Percentiles rank a stretch among this genome's conserved stretches.
Evolutionary conservation across 2,888 invertebrate species (phyloP).

Genomic region (Leptinotarsa rubiginosa): DNA sequence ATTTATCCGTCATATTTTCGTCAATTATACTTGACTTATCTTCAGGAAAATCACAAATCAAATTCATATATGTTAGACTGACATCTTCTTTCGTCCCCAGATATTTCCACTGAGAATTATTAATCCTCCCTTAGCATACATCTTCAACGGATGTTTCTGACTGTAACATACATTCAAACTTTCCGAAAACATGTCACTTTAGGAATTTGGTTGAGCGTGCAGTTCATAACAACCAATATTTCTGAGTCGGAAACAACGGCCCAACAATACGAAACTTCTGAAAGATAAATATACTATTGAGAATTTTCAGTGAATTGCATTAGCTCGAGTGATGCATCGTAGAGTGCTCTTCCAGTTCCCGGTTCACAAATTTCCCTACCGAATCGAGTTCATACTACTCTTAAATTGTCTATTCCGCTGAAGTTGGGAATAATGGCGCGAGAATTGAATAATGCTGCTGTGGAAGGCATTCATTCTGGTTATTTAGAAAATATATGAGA

Average conservation of each 20-base stretch:
- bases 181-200: conserved; percentile 1
- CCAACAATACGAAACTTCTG: conserved; percentile 15
- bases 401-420: not conserved
- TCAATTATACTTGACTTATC: no score
- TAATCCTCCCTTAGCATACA: not conserved
- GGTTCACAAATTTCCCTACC: conserved; percentile 13
- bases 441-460: not conserved
- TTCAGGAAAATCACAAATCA: not conserved
- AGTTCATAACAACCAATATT: conserved; percentile 16
- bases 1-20: no score
- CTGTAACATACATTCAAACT: not conserved
- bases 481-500: no score
- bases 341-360: conserved; percentile 14
- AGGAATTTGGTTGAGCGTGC: not conserved
- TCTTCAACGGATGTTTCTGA: not conserved
- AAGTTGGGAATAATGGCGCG: not conserved
- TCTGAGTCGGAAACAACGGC: conserved; percentile 7
- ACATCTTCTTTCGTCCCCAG: no score
- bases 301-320: conserved; percentile 14
- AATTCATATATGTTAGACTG: not conserved
- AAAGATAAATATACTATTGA: conserved; percentile 18
- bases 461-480: not conserved
- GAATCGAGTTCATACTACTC: not conserved
- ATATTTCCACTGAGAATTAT: no score
- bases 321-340: conserved; percentile 11